Evolutionary conservation across 2,888 invertebrate species (phyloP).

Genomic region (Epistrophe eligans): DNA sequence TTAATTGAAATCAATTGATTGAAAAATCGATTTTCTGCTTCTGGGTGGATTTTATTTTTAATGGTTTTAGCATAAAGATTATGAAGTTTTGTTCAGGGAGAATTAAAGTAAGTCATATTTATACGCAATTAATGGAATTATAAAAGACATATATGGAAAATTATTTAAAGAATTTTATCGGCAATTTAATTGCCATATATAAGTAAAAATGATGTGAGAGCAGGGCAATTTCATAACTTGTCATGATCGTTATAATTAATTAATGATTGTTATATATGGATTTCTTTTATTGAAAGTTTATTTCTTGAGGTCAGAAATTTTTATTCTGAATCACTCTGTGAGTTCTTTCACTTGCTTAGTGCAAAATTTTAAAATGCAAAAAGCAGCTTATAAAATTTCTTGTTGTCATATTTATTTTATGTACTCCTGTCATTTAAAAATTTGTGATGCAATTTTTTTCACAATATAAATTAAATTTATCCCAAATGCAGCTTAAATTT

Average conservation of each 20-base stretch:
- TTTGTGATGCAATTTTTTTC: too few species aligned
- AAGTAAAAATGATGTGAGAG: conserved; percentile 24
- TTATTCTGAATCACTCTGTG: background rate
- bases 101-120: conserved; percentile 20
- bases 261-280: conserved; percentile 5
- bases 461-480: too few species aligned
- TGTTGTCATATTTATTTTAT: too few species aligned
- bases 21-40: conserved; percentile 37
- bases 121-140: conserved; percentile 46
- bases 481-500: background rate
- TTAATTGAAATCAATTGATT: conserved; percentile 66
- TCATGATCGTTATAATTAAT: conserved; percentile 33
- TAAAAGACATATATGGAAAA: conserved; percentile 43
- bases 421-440: too few species aligned
- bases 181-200: background rate
- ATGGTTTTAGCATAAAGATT: conserved; percentile 4
- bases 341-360: background rate
- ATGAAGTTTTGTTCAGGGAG: background rate
- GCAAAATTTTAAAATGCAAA: background rate
- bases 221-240: conserved; percentile 38
- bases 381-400: too few species aligned
- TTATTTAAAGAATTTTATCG: conserved; percentile 45
- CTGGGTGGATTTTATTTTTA: background rate
- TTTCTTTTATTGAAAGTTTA: background rate
- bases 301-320: background rate